Percentiles rank a stretch among this genome's conserved stretches.
These are phyloP conservation scores for Grammomys dolichurus DNA, from an alignment of 2,113 vertebrate species.

Conservation along the genomic window DNA sequence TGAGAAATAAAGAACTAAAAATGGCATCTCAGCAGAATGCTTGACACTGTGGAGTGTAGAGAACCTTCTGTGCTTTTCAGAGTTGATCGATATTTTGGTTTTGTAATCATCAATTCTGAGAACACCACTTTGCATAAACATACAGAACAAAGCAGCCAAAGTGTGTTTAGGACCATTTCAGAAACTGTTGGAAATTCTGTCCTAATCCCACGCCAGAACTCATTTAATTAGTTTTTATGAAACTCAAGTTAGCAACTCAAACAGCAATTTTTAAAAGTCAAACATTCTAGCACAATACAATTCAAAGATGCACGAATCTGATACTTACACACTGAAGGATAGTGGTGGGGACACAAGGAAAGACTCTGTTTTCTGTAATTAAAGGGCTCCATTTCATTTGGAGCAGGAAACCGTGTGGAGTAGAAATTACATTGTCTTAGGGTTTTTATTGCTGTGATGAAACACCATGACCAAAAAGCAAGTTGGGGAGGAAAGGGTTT, in stretches of 20 bases:
- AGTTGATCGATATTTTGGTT: background rate
- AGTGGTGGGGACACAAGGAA: background rate
- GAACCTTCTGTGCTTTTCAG: background rate
- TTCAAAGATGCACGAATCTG: background rate
- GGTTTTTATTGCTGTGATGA: background rate
- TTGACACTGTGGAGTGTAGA: background rate
- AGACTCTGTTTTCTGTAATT: background rate
- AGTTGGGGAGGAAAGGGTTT: background rate
- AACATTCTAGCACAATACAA: background rate
- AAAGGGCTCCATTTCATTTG: background rate
- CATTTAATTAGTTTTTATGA: slow-evolving; percentile 30
- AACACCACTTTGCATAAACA: background rate
- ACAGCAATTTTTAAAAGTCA: slow-evolving; percentile 23
- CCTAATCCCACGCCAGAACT: slow-evolving; percentile 1
- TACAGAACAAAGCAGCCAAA: background rate
- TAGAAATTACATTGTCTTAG: background rate
- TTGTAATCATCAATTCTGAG: background rate
- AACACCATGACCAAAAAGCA: background rate
- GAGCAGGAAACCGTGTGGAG: background rate
- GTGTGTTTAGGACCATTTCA: background rate
- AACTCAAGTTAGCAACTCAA: slow-evolving; percentile 5
- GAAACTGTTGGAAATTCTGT: slow-evolving; percentile 22
- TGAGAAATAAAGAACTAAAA: background rate
- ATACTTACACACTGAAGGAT: background rate
- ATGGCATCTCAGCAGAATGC: background rate